phyloP scores from a whole-genome alignment of 2,888 invertebrate genomes.

The Stictocephala bisonia region DNA sequence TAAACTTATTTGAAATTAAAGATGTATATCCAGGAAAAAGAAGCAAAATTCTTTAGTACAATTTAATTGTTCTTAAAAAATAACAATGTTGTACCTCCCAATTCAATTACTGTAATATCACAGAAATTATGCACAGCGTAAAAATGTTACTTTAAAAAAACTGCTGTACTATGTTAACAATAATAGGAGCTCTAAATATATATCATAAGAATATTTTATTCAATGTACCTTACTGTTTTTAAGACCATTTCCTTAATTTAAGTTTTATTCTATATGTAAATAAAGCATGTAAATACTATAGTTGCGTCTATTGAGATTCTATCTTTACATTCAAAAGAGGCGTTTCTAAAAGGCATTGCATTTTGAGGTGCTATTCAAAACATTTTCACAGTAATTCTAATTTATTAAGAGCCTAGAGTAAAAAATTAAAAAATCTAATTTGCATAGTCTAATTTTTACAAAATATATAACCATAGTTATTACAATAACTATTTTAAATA shows the following conservation, averaged over 20 bases:
- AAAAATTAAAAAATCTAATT: too few species aligned
- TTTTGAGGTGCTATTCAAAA: conserved; percentile 7
- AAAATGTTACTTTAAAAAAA: conserved; percentile 41
- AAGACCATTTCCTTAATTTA: too few species aligned
- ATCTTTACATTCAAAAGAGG: background rate
- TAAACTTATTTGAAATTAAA: too few species aligned
- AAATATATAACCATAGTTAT: too few species aligned
- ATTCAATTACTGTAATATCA: conserved; percentile 52
- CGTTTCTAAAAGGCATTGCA: conserved; percentile 28
- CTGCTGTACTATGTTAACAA: conserved; percentile 18
- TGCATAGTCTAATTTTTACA: too few species aligned
- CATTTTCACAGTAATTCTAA: too few species aligned
- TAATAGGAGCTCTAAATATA: too few species aligned
- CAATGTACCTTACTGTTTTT: too few species aligned
- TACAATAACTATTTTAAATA: too few species aligned
- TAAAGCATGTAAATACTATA: conserved; percentile 18
- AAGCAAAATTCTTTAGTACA: conserved; percentile 2
- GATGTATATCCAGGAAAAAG: too few species aligned
- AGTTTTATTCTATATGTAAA: conserved; percentile 5
- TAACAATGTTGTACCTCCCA: conserved; percentile 15
- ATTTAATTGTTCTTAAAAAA: conserved; percentile 32
- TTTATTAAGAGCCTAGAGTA: too few species aligned
- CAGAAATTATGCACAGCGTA: conserved; percentile 53
- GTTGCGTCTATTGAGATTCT: conserved; percentile 32
- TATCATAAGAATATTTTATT: too few species aligned